Conservation (phyloP, 2,888 invertebrate genomes). For the Microctonus aethiopoides region DNA sequence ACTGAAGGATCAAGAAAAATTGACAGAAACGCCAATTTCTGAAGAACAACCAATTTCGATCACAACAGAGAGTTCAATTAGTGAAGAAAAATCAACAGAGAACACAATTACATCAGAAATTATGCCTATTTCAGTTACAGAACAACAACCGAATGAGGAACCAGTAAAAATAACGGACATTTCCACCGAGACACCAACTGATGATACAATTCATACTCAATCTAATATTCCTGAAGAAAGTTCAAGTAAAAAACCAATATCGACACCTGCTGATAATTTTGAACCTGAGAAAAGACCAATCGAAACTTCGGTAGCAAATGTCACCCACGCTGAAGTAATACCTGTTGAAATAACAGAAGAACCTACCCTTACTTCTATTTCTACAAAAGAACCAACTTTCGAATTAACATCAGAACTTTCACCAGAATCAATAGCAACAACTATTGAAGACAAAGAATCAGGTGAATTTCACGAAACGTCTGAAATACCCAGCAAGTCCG, state of each 20-base stretch:
- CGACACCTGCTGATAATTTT: not conserved
- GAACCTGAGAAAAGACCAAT: too few species aligned
- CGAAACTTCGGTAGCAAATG: too few species aligned
- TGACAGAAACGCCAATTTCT: constrained; percentile 26
- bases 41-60: not conserved
- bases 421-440: constrained; percentile 8
- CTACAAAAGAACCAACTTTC: not conserved
- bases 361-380: constrained; percentile 4
- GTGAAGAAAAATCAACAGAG: constrained; percentile 32
- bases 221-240: too few species aligned
- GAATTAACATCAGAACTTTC: not conserved
- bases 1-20: not conserved
- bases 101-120: not conserved
- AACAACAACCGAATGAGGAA: not conserved
- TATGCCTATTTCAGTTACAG: not conserved
- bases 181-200: too few species aligned
- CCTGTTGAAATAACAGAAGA: not conserved
- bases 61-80: not conserved
- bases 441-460: constrained; percentile 11
- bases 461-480: constrained; percentile 32
- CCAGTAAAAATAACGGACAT: constrained; percentile 13
- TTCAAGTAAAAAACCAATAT: too few species aligned
- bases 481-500: constrained; percentile 22
- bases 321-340: not conserved
- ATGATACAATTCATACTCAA: too few species aligned